These are phyloP conservation scores for Alosa alosa DNA, from an alignment of 2,113 vertebrate species.

Conservation along the genomic window DNA sequence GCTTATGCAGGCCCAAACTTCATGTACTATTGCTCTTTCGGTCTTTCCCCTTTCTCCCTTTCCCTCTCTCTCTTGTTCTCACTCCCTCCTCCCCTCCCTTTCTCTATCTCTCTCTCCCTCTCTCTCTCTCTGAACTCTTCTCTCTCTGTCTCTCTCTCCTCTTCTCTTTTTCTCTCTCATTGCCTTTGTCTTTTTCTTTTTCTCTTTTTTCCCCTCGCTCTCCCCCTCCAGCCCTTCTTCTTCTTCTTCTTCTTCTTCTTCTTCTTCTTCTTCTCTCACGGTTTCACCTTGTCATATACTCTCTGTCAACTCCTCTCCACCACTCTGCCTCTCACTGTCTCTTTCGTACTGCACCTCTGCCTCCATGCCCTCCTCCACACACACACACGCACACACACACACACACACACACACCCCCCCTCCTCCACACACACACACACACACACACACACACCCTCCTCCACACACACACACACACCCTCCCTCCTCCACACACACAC, in stretches of 20 bases:
- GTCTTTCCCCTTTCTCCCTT: no score
- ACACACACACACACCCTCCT: neutral
- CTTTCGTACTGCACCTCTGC: neutral
- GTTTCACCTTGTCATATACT: neutral
- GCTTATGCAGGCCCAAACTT: neutral
- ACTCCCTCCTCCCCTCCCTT: no score
- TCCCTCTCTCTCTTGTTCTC: no score
- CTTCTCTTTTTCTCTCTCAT: no score
- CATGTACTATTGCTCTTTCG: neutral
- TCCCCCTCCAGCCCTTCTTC: conserved; percentile 28
- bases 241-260: no score
- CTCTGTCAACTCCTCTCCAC: neutral
- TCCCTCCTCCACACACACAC: neutral
- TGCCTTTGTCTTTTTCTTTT: no score
- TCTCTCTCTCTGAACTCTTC: no score
- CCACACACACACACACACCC: neutral
- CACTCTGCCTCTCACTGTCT: neutral
- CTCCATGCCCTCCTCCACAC: neutral
- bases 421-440: no score
- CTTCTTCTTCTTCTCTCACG: no score
- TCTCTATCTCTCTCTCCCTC: no score
- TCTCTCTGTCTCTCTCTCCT: no score
- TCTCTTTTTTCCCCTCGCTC: no score
- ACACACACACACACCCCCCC: neutral
- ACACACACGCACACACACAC: neutral